phyloP scores from a whole-genome alignment of 2,888 invertebrate genomes.

The Parthenolecanium corni region DNA sequence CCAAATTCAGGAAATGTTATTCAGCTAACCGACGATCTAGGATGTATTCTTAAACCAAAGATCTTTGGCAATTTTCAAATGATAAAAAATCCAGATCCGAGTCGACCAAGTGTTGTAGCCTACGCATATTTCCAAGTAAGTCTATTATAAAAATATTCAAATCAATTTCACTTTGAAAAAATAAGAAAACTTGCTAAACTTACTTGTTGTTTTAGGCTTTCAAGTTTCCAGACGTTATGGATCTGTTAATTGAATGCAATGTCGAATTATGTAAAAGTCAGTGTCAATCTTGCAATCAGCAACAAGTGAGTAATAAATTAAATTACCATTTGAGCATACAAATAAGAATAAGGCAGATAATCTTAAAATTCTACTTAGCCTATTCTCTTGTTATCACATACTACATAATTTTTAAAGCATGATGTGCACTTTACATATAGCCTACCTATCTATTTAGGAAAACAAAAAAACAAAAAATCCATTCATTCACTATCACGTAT shows the following conservation, averaged over 20 bases:
- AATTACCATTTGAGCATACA: neutral
- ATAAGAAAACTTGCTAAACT: neutral
- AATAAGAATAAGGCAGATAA: too few species aligned
- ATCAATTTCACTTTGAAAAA: too few species aligned
- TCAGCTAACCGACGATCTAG: conserved; percentile 58
- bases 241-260: conserved; percentile 67
- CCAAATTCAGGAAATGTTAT: conserved; percentile 46
- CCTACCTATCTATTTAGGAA: too few species aligned
- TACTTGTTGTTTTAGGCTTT: conserved; percentile 46
- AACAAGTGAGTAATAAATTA: conserved; percentile 39
- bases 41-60: conserved; percentile 67
- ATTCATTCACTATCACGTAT: too few species aligned
- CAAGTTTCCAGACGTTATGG: conserved; percentile 77
- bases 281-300: conserved; percentile 51
- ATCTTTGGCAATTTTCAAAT: conserved; percentile 72
- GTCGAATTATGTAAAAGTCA: conserved; percentile 69
- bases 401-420: neutral
- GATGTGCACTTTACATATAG: too few species aligned
- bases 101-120: conserved; percentile 51
- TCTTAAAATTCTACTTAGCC: too few species aligned
- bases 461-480: too few species aligned
- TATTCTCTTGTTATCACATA: neutral
- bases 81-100: conserved; percentile 59
- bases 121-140: conserved; percentile 56
- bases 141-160: neutral